Conservation (phyloP, 2,113 vertebrate species). For the Erythrocercus mccallii region DNA sequence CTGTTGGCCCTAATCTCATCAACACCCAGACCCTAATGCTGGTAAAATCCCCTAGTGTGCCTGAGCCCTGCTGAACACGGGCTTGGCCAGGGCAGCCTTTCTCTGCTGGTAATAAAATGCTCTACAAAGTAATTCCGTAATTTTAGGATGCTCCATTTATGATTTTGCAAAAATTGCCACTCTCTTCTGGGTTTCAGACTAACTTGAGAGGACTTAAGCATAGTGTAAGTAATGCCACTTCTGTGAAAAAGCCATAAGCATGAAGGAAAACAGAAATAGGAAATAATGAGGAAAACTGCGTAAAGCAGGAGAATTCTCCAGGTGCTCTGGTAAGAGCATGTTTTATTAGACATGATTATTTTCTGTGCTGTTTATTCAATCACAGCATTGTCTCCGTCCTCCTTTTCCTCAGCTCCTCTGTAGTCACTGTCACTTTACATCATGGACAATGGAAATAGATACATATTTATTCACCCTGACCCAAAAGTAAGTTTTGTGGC, state of each 20-base stretch:
- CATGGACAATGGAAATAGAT: not conserved
- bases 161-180: conserved; percentile 5
- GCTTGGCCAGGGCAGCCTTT: not conserved
- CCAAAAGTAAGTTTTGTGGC: not conserved
- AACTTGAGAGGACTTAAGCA: conserved; percentile 5
- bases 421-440: not conserved
- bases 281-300: conserved; percentile 18
- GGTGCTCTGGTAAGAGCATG: not conserved
- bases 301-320: conserved; percentile 17
- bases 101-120: not conserved
- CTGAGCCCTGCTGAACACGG: not conserved
- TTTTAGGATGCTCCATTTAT: not conserved
- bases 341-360: conserved; percentile 25
- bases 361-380: conserved; percentile 32
- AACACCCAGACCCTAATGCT: not conserved
- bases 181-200: not conserved
- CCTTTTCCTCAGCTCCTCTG: not conserved
- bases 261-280: conserved; percentile 3
- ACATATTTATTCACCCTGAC: not conserved
- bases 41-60: not conserved
- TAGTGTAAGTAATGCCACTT: not conserved
- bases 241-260: not conserved
- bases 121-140: not conserved
- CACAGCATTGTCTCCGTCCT: not conserved
- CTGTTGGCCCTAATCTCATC: not conserved